A percentile compares a stretch with the other conserved stretches of the same genome.
Conservation (phyloP, 2,888 invertebrate genomes). For the Lapara coniferarum region DNA sequence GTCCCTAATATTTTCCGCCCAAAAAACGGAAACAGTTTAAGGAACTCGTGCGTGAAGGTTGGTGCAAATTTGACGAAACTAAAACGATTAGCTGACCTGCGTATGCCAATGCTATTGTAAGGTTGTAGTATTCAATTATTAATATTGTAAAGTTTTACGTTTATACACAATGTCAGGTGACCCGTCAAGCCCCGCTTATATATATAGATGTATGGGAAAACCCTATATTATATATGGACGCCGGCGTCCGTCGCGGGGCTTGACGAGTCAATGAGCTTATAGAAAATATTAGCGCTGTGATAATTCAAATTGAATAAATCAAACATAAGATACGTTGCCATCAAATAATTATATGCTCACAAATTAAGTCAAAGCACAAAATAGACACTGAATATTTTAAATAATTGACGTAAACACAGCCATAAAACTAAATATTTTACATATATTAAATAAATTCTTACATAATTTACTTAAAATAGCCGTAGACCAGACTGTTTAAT, state of each 20-base stretch:
- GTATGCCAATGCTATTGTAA: conserved; percentile 7
- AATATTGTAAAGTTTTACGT: background rate
- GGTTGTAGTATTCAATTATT: conserved; percentile 2
- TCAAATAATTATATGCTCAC: no score
- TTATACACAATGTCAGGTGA: background rate
- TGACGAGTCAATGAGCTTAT: no score
- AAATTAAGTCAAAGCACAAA: no score
- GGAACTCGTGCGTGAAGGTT: conserved; percentile 24
- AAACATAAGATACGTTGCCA: no score
- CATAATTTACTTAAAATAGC: background rate
- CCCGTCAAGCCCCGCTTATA: no score
- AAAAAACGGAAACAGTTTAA: conserved; percentile 27
- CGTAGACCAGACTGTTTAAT: background rate
- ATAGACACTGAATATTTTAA: background rate
- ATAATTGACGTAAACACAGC: background rate
- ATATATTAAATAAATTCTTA: background rate
- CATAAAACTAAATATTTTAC: background rate
- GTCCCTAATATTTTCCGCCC: conserved; percentile 27
- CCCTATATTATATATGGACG: no score
- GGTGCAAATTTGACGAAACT: conserved; percentile 20
- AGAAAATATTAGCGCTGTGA: no score
- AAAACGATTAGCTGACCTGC: conserved; percentile 10
- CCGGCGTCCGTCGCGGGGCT: no score
- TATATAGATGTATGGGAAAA: no score
- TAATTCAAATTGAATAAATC: background rate